Conservation (phyloP, 2,888 invertebrate genomes). For the Microdon myrmicae region DNA sequence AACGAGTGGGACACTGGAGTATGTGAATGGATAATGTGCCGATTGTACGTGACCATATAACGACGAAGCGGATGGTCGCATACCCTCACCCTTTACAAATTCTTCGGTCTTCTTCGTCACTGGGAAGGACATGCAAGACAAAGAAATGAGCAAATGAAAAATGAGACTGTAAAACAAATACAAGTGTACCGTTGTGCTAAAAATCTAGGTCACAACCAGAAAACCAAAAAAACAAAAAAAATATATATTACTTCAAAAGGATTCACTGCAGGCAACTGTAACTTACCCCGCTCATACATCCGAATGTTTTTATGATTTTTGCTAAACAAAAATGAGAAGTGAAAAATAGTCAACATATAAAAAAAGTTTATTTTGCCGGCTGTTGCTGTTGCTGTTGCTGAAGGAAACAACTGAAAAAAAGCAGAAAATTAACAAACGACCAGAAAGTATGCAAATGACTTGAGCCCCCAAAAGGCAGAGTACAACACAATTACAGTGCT, state of each 20-base stretch:
- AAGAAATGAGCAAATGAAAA: constrained; percentile 41
- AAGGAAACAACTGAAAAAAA: no score
- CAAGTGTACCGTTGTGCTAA: constrained; percentile 8
- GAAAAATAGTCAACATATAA: no score
- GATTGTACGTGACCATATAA: constrained; percentile 42
- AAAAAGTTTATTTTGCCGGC: no score
- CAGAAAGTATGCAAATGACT: no score
- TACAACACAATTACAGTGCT: no score
- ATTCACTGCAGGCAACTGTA: constrained; percentile 12
- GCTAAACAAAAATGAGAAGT: no score
- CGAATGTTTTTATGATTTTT: no score
- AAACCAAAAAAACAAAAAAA: constrained; percentile 1
- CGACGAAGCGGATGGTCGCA: constrained; percentile 8
- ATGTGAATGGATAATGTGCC: constrained; percentile 33
- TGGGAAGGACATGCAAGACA: constrained; percentile 24
- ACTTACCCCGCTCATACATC: no score
- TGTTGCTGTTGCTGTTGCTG: no score
- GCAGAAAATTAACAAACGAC: no score
- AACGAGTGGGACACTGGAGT: neutral
- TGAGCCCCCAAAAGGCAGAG: no score
- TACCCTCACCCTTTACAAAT: constrained; percentile 2
- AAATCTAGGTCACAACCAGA: constrained; percentile 33
- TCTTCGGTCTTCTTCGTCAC: neutral
- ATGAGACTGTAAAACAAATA: constrained; percentile 27
- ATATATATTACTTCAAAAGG: no score